Conservation (phyloP, 2,888 invertebrate species). For the Lysandra bellargus region DNA sequence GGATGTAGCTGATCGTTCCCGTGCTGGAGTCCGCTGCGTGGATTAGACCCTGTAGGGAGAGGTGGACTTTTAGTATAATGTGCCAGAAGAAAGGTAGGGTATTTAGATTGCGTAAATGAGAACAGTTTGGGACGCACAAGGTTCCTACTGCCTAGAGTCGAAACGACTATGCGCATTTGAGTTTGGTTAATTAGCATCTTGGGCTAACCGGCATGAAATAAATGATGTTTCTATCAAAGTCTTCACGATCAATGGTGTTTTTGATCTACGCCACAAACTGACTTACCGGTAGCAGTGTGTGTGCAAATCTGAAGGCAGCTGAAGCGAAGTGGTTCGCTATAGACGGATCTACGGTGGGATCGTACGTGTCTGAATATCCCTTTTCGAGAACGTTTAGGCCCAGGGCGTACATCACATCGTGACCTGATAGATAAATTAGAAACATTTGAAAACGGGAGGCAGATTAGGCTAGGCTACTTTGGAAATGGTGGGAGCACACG, state of each 20-base stretch:
- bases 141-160: too few species aligned
- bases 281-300: constrained; percentile 88
- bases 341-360: constrained; percentile 84
- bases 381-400: constrained; percentile 71
- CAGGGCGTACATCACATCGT: constrained; percentile 76
- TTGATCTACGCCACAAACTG: not conserved
- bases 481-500: too few species aligned
- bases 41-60: constrained; percentile 82
- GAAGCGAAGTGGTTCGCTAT: constrained; percentile 92
- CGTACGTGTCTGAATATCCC: constrained; percentile 81
- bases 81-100: not conserved
- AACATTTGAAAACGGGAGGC: not conserved
- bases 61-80: not conserved
- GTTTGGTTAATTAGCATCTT: too few species aligned
- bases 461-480: too few species aligned
- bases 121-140: too few species aligned
- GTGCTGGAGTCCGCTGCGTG: constrained; percentile 82
- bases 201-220: too few species aligned
- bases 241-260: not conserved
- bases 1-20: constrained; percentile 82
- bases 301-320: constrained; percentile 93
- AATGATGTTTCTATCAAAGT: too few species aligned
- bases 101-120: too few species aligned
- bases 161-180: too few species aligned
- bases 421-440: constrained; percentile 57